Evolutionary conservation across 1,140 invertebrate species (phyloP).

Genomic region (Drosophila parvula): DNA sequence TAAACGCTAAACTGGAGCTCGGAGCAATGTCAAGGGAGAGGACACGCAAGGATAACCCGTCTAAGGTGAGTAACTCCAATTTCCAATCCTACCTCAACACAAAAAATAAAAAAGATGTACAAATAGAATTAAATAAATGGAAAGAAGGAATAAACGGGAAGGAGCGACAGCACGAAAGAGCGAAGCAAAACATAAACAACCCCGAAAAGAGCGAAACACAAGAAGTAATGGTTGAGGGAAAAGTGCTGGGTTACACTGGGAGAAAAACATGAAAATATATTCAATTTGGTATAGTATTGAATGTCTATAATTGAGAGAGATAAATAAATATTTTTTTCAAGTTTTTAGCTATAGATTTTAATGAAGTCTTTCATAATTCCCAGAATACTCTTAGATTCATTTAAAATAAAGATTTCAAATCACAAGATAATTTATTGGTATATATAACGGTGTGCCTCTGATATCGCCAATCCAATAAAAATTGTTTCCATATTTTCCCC

Average conservation of each 20-base stretch:
- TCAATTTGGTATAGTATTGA: not conserved
- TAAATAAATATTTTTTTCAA: not conserved
- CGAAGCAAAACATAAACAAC: slow-evolving; percentile 75
- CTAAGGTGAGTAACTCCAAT: slow-evolving; percentile 61
- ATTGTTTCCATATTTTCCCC: not conserved
- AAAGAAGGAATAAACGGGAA: not conserved
- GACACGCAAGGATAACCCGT: slow-evolving; percentile 52
- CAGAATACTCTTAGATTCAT: no score
- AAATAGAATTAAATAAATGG: slow-evolving; percentile 9
- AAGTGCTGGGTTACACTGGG: slow-evolving; percentile 21
- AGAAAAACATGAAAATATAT: not conserved
- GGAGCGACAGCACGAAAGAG: slow-evolving; percentile 41
- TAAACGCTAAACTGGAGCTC: slow-evolving; percentile 32
- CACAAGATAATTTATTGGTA: not conserved
- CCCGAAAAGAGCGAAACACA: slow-evolving; percentile 55
- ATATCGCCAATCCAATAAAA: not conserved
- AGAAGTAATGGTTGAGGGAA: slow-evolving; percentile 24
- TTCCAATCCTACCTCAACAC: slow-evolving; percentile 72
- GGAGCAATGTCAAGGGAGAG: slow-evolving; percentile 37
- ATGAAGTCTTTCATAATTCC: not conserved
- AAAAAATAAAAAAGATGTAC: slow-evolving; percentile 2
- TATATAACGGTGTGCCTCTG: not conserved
- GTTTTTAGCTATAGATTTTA: not conserved
- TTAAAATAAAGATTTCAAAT: not conserved
- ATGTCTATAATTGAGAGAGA: not conserved